These are phyloP conservation scores for Paraplagusia blochii DNA, from an alignment of 2,113 vertebrate genomes.

Conservation along the genomic window DNA sequence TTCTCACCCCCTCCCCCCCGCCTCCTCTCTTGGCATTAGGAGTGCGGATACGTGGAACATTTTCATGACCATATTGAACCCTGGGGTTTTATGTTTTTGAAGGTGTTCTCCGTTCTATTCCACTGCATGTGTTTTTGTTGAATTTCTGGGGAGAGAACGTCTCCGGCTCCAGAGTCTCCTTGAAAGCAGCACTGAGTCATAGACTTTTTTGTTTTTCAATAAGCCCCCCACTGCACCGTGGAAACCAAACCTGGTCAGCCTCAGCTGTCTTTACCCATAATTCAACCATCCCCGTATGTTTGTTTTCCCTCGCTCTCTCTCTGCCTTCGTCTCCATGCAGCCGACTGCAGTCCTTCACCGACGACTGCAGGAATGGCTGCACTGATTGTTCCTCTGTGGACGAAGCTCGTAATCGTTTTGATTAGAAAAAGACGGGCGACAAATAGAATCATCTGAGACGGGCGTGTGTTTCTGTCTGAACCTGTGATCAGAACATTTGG, in stretches of 20 bases:
- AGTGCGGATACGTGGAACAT: constrained; percentile 74
- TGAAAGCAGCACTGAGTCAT: constrained; percentile 63
- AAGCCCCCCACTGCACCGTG: constrained; percentile 65
- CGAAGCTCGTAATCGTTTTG: constrained; percentile 48
- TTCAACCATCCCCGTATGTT: constrained; percentile 68
- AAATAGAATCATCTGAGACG: constrained; percentile 12
- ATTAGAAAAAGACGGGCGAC: constrained; percentile 37
- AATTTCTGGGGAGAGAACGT: constrained; percentile 52
- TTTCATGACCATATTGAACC: constrained; percentile 69
- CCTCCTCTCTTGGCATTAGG: constrained; percentile 51
- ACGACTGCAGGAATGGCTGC: constrained; percentile 13
- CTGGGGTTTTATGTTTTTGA: constrained; percentile 71
- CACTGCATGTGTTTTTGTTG: constrained; percentile 67
- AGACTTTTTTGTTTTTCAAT: constrained; percentile 73
- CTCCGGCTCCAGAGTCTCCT: constrained; percentile 57
- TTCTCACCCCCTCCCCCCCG: constrained; percentile 12
- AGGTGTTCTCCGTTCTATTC: constrained; percentile 72
- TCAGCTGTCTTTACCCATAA: constrained; percentile 76
- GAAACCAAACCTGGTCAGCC: constrained; percentile 74
- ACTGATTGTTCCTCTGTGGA: constrained; percentile 35
- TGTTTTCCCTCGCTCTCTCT: constrained; percentile 49
- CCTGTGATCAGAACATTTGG: too few relatives aligned
- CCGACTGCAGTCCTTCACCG: constrained; percentile 62
- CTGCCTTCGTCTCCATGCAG: constrained; percentile 65
- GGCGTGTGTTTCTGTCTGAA: too few relatives aligned